phyloP scores from a whole-genome alignment of 2,113 vertebrate genomes.

The Sapayoa aenigma region DNA sequence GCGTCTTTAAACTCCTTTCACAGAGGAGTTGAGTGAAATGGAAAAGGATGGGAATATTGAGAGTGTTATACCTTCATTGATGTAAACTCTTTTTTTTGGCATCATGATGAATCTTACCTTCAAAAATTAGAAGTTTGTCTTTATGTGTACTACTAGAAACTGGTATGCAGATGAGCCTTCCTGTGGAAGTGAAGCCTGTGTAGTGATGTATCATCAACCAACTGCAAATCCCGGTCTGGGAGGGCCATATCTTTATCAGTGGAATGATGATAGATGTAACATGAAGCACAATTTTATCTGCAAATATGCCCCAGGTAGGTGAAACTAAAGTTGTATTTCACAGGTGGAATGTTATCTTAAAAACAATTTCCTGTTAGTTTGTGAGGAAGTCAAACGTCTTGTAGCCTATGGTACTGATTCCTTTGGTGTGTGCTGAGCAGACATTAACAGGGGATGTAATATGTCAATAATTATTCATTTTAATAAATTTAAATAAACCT shows the following conservation, averaged over 20 bases:
- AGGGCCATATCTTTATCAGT: conserved; percentile 92
- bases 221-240: conserved; percentile 89
- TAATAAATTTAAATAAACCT: neutral
- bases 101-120: neutral
- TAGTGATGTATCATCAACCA: conserved; percentile 98
- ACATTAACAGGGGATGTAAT: neutral
- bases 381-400: neutral
- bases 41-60: neutral
- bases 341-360: neutral
- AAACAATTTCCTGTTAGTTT: neutral
- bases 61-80: neutral
- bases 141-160: conserved; percentile 76
- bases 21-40: neutral
- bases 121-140: neutral
- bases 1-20: neutral
- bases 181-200: conserved; percentile 95
- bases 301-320: conserved; percentile 89
- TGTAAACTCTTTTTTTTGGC: neutral
- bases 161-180: conserved; percentile 98
- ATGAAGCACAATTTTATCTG: conserved; percentile 99
- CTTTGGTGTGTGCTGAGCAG: neutral
- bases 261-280: conserved; percentile 97
- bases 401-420: neutral
- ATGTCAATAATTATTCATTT: neutral
- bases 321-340: neutral